Conservation (phyloP, 2,113 vertebrate species). For the Paratilapia polleni region DNA sequence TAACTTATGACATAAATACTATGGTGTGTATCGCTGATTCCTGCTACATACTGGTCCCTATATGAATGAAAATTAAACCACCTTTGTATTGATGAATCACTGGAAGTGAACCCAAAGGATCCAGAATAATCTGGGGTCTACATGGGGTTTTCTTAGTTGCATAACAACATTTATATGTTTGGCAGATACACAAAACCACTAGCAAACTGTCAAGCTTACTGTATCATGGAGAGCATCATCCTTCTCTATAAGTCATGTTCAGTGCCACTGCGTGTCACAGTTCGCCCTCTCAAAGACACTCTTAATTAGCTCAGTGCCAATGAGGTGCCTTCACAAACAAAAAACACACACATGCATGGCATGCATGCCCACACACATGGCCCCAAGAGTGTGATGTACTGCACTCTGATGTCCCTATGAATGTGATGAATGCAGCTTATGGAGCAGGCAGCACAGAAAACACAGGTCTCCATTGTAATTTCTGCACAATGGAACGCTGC, state of each 20-base stretch:
- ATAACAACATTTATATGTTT: background rate
- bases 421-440: constrained; percentile 69
- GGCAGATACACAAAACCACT: background rate
- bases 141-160: background rate
- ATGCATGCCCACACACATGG: constrained; percentile 8
- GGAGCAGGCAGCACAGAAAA: constrained; percentile 59
- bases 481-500: constrained; percentile 66
- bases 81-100: background rate
- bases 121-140: background rate
- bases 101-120: background rate
- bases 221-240: background rate
- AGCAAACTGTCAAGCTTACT: background rate
- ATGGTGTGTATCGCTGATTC: background rate
- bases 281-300: constrained; percentile 41
- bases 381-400: constrained; percentile 61
- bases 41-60: background rate
- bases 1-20: background rate
- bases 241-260: constrained; percentile 3
- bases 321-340: constrained; percentile 39
- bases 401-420: constrained; percentile 42
- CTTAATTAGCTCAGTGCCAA: constrained; percentile 60
- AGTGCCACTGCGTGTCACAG: background rate
- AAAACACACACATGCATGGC: background rate
- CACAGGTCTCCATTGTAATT: constrained; percentile 69
- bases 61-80: background rate